Conservation (phyloP, 2,888 invertebrate species). For the Dione juno region DNA sequence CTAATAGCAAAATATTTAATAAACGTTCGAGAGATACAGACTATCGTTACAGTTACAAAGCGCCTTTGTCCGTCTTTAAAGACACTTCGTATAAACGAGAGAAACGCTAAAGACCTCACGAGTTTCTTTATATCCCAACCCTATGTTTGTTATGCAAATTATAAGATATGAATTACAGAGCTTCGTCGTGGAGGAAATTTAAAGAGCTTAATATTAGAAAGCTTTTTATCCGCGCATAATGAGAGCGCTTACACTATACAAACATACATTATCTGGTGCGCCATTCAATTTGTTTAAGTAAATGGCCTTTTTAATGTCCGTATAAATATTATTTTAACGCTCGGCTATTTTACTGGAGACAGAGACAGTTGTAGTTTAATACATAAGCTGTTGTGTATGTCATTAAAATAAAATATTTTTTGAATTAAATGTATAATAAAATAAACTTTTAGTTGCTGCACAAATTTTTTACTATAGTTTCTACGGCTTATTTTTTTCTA, state of each 20-base stretch:
- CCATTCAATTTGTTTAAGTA: conserved; percentile 25
- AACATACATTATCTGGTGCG: conserved; percentile 14
- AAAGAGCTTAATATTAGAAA: conserved; percentile 30
- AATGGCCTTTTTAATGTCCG: conserved; percentile 7
- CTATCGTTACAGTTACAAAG: neutral
- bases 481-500: too few relatives aligned
- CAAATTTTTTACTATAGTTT: too few relatives aligned
- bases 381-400: neutral
- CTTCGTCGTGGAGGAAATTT: conserved; percentile 20
- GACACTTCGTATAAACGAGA: neutral
- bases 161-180: conserved; percentile 31
- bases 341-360: neutral
- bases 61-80: neutral
- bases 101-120: neutral
- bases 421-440: too few relatives aligned
- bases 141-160: conserved; percentile 32
- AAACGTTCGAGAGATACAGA: neutral
- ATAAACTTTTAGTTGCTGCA: too few relatives aligned
- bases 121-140: conserved; percentile 5
- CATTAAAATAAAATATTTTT: too few relatives aligned
- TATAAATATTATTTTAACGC: conserved; percentile 16
- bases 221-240: conserved; percentile 31
- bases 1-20: neutral
- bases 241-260: conserved; percentile 24
- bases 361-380: neutral